Conservation (phyloP, 2,113 vertebrate species). For the Rhinichthys klamathensis region DNA sequence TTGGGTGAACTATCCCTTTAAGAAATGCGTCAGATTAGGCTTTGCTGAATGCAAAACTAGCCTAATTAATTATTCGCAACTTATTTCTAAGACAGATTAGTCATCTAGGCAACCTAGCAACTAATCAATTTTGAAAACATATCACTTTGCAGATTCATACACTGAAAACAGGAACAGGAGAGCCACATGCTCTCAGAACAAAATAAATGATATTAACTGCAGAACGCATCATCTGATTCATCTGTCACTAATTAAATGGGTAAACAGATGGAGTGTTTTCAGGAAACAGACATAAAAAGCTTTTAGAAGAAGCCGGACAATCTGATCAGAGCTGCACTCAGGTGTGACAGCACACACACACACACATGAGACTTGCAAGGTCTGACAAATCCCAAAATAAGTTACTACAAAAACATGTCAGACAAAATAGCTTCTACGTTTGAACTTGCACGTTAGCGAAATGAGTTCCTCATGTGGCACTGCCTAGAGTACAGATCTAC, state of each 20-base stretch:
- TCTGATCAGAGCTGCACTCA: slow-evolving; percentile 20
- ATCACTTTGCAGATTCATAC: neutral
- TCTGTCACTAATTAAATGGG: slow-evolving; percentile 50
- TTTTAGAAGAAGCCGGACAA: slow-evolving; percentile 12
- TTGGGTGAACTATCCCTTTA: neutral
- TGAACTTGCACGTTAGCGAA: slow-evolving; percentile 19
- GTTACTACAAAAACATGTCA: slow-evolving; percentile 20
- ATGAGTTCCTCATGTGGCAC: neutral
- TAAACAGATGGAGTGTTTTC: slow-evolving; percentile 30
- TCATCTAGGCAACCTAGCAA: neutral
- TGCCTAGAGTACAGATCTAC: slow-evolving; percentile 1
- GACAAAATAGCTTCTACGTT: slow-evolving; percentile 20
- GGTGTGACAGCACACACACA: slow-evolving; percentile 17
- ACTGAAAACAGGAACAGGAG: slow-evolving; percentile 20
- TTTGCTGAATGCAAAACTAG: neutral
- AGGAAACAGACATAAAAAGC: slow-evolving; percentile 43
- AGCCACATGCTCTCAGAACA: slow-evolving; percentile 6
- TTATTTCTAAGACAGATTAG: neutral
- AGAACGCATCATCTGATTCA: slow-evolving; percentile 42
- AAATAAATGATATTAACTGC: slow-evolving; percentile 28
- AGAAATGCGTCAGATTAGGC: neutral
- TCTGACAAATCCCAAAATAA: slow-evolving; percentile 44
- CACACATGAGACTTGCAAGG: slow-evolving; percentile 16
- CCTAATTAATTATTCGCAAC: neutral
- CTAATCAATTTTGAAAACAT: neutral